Conservation (phyloP, 2,888 invertebrate species). For the Mythimna pallens region DNA sequence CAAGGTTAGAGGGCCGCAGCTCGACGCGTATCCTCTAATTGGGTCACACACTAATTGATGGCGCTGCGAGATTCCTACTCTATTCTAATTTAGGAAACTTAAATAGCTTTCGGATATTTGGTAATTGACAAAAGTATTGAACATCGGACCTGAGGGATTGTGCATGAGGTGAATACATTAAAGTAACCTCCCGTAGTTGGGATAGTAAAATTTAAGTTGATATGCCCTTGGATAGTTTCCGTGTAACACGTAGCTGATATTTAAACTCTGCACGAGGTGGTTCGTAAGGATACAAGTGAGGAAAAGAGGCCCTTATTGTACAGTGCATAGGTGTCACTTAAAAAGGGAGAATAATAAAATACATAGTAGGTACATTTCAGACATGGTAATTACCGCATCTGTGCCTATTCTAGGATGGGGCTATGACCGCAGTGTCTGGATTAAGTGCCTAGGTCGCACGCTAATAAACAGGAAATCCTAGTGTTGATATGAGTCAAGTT, state of each 20-base stretch:
- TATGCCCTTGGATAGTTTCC: not conserved
- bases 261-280: not conserved
- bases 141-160: conserved; percentile 15
- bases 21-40: conserved; percentile 83
- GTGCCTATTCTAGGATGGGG: conserved; percentile 7
- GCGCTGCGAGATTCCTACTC: conserved; percentile 75
- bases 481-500: conserved; percentile 33
- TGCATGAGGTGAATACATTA: not conserved
- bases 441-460: conserved; percentile 42
- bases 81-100: conserved; percentile 69
- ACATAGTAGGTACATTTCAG: not conserved
- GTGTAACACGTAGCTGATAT: not conserved
- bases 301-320: not conserved
- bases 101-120: conserved; percentile 53
- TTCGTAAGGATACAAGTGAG: not conserved
- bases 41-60: conserved; percentile 87
- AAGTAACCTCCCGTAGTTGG: not conserved
- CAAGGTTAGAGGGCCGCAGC: conserved; percentile 82
- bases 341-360: too few species aligned
- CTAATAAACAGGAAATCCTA: conserved; percentile 56
- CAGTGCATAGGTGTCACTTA: not conserved
- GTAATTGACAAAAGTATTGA: conserved; percentile 39
- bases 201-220: not conserved
- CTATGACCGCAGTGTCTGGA: conserved; percentile 25
- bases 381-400: not conserved